Evolutionary conservation across 2,113 vertebrate species (phyloP).

Genomic region (Thryonomys swinderianus): DNA sequence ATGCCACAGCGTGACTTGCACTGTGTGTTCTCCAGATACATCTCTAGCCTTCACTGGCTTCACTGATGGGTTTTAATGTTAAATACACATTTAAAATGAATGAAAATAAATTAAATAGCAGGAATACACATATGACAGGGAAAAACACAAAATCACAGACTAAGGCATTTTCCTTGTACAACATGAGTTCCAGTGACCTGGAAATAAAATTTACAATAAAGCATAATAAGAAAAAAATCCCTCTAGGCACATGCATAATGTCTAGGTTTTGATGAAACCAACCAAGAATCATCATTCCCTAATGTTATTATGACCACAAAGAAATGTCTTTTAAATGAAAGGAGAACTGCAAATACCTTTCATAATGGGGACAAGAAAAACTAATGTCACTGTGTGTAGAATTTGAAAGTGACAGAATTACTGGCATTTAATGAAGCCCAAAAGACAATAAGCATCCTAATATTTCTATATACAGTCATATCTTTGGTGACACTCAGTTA

Average conservation of each 20-base stretch:
- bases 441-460: neutral
- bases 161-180: neutral
- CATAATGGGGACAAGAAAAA: neutral
- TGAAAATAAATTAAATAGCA: neutral
- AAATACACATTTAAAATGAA: neutral
- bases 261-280: neutral
- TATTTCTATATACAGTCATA: neutral
- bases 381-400: neutral
- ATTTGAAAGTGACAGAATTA: neutral
- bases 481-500: neutral
- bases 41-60: neutral
- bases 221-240: neutral
- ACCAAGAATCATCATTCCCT: neutral
- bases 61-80: neutral
- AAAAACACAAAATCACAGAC: neutral
- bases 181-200: neutral
- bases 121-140: neutral
- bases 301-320: neutral
- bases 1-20: neutral
- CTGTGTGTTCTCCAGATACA: neutral
- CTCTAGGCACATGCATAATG: neutral
- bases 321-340: neutral
- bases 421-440: neutral
- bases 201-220: slow-evolving; percentile 23
- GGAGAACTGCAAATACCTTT: neutral